Evolutionary conservation across 2,797 vertebrate species (phyloP).

Genomic region (Salarias fasciatus): DNA sequence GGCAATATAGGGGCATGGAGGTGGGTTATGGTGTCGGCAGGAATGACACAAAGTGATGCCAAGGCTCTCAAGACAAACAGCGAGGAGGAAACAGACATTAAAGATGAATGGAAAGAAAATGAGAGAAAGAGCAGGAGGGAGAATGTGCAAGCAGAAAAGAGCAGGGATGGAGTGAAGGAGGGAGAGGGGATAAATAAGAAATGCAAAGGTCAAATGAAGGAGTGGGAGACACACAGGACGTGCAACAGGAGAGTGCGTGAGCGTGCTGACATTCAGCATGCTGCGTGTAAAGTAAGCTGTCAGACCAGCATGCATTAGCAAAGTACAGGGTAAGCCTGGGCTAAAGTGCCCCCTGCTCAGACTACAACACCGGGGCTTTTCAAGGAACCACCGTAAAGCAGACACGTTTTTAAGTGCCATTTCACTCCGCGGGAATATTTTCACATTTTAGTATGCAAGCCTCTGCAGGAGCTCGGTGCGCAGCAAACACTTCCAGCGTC

Average conservation of each 20-base stretch:
- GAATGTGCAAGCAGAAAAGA: slow-evolving; percentile 1
- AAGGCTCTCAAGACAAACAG: background rate
- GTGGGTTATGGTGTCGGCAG: slow-evolving; percentile 6
- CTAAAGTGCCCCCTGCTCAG: slow-evolving; percentile 2
- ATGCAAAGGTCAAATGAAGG: slow-evolving; percentile 45
- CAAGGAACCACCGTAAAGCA: background rate
- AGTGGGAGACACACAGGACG: slow-evolving; percentile 2
- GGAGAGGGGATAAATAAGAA: background rate
- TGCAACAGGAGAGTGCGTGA: slow-evolving; percentile 19
- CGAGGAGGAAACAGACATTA: slow-evolving; percentile 18
- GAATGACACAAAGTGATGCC: slow-evolving; percentile 9
- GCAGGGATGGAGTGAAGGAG: too few relatives aligned
- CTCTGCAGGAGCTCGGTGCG: slow-evolving; percentile 42
- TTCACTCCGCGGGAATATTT: slow-evolving; percentile 23
- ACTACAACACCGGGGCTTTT: slow-evolving; percentile 7
- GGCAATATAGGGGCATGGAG: background rate
- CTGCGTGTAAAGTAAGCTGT: slow-evolving; percentile 23
- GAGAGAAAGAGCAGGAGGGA: background rate
- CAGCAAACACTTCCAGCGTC: slow-evolving; percentile 33
- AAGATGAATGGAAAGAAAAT: background rate
- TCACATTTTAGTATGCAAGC: slow-evolving; percentile 42
- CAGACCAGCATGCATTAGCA: slow-evolving; percentile 16
- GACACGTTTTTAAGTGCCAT: slow-evolving; percentile 13
- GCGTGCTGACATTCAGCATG: slow-evolving; percentile 35
- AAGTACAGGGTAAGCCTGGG: background rate